Conservation (phyloP, 2,113 vertebrate species). For the Apus apus region DNA sequence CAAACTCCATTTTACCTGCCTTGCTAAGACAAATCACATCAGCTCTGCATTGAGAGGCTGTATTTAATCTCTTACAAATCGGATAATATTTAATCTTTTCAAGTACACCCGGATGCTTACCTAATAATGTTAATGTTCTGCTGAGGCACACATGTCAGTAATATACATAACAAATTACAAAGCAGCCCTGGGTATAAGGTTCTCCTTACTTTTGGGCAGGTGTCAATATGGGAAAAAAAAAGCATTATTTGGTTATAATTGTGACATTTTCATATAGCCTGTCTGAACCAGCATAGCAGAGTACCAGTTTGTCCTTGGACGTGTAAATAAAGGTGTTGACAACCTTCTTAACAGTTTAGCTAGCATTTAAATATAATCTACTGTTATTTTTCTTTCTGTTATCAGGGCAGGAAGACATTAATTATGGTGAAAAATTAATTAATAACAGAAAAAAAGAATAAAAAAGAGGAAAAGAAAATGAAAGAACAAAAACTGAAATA, state of each 20-base stretch:
- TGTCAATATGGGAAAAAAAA: background rate
- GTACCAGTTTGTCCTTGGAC: background rate
- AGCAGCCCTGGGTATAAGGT: background rate
- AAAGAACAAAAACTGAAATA: background rate
- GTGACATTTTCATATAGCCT: background rate
- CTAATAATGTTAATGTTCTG: background rate
- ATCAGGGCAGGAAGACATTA: background rate
- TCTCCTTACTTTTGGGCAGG: background rate
- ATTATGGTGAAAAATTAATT: background rate
- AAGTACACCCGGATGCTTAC: background rate
- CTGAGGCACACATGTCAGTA: background rate
- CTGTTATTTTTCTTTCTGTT: background rate
- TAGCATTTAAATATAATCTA: background rate
- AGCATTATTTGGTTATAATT: background rate
- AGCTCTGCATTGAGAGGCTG: background rate
- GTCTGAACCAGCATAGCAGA: background rate
- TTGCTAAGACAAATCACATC: background rate
- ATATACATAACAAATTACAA: background rate
- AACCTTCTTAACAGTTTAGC: background rate
- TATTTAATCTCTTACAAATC: background rate
- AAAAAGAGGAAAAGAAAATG: background rate
- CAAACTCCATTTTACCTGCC: background rate
- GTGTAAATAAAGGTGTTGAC: background rate
- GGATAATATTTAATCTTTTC: background rate
- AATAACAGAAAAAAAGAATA: background rate